Evolutionary conservation across 2,888 invertebrate species (phyloP).

Genomic region (Clepsis dumicolana): DNA sequence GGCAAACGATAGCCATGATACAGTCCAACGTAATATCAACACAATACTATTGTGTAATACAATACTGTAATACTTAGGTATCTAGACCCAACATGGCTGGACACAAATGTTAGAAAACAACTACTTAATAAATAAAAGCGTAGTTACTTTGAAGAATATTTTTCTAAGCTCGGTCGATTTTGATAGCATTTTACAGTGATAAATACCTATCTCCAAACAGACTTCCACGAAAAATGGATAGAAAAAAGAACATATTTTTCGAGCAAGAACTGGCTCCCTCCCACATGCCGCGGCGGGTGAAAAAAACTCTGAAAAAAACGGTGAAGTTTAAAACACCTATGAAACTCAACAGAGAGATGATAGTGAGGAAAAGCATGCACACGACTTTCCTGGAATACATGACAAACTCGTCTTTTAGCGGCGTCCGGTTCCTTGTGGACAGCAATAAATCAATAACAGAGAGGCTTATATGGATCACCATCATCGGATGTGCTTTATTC

Average conservation of each 20-base stretch:
- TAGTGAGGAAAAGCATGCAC: constrained; percentile 28
- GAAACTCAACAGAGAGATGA: constrained; percentile 17
- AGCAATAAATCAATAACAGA: constrained; percentile 15
- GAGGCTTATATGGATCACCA: constrained; percentile 18
- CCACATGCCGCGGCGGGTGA: constrained; percentile 30
- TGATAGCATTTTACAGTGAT: neutral
- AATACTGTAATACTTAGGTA: neutral
- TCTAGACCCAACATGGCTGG: too few species aligned
- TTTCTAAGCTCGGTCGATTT: neutral
- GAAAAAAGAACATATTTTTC: constrained; percentile 20
- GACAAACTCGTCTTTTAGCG: constrained; percentile 32
- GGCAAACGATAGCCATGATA: neutral
- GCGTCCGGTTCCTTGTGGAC: constrained; percentile 33
- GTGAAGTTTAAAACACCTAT: constrained; percentile 10
- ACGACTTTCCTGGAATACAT: constrained; percentile 36
- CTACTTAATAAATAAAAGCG: too few species aligned
- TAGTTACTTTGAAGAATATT: too few species aligned
- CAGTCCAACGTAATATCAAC: neutral
- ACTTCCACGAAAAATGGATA: constrained; percentile 10
- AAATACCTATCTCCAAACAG: neutral
- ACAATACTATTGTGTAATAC: neutral
- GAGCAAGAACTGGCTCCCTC: constrained; percentile 32
- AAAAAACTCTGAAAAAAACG: neutral
- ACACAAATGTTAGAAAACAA: too few species aligned
- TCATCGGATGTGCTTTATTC: constrained; percentile 26